Conservation (phyloP, 2,113 vertebrate species). For the Spilogale gracilis region DNA sequence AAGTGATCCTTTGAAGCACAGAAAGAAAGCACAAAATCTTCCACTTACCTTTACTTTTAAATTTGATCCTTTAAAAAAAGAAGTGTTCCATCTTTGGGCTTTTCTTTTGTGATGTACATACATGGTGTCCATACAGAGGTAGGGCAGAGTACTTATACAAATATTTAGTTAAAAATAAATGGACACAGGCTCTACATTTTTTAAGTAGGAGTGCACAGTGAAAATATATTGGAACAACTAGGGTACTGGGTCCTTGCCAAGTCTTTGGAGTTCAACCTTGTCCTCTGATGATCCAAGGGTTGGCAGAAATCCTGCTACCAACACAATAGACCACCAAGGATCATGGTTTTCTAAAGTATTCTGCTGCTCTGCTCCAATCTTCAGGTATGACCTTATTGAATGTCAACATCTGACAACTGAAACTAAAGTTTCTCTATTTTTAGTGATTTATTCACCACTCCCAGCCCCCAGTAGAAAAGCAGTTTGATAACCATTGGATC, state of each 20-base stretch:
- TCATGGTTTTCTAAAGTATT: not conserved
- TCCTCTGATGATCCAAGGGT: not conserved
- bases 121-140: not conserved
- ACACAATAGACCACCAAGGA: not conserved
- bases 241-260: not conserved
- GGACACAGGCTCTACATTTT: not conserved
- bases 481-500: not conserved
- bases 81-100: not conserved
- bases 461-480: not conserved
- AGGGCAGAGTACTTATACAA: not conserved
- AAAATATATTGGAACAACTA: not conserved
- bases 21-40: not conserved
- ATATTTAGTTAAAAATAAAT: conserved; percentile 19
- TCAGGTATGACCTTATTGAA: too few species aligned
- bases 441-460: not conserved
- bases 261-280: not conserved
- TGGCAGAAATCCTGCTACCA: not conserved
- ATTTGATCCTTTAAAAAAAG: not conserved
- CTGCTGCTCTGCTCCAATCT: too few species aligned
- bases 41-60: not conserved
- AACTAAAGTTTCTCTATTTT: not conserved
- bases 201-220: not conserved
- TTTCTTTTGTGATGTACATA: not conserved
- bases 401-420: not conserved
- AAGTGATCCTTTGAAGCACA: not conserved